These are phyloP conservation scores for Acronicta leporina DNA, from an alignment of 2,888 invertebrate species.

Conservation along the genomic window DNA sequence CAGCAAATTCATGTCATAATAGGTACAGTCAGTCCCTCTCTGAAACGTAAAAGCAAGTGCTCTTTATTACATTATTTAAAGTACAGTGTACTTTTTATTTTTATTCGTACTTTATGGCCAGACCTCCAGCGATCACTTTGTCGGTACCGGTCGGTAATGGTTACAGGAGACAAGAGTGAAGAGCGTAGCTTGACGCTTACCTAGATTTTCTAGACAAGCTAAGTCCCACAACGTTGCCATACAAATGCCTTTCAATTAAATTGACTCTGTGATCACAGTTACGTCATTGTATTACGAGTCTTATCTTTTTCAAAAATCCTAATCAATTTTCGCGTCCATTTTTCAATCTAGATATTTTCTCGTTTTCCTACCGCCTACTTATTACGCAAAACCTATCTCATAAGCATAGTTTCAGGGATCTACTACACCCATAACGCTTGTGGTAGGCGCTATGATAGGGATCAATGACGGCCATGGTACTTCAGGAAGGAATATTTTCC, in stretches of 20 bases:
- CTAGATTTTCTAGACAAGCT: conserved; percentile 57
- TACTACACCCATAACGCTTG: too few species aligned
- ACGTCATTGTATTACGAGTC: conserved; percentile 15
- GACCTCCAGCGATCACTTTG: conserved; percentile 25
- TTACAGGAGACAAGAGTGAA: conserved; percentile 40
- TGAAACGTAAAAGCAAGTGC: conserved; percentile 5
- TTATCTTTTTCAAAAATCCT: too few species aligned
- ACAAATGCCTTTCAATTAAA: conserved; percentile 69
- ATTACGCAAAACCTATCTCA: too few species aligned
- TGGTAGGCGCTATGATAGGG: too few species aligned
- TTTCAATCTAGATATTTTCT: too few species aligned
- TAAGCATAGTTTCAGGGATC: too few species aligned
- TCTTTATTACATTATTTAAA: not conserved
- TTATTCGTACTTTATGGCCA: conserved; percentile 51
- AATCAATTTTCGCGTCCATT: too few species aligned
- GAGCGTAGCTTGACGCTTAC: conserved; percentile 38
- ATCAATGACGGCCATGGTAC: too few species aligned
- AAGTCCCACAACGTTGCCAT: conserved; percentile 64
- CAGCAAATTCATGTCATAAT: conserved; percentile 4
- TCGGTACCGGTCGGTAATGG: conserved; percentile 22
- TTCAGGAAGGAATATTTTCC: too few species aligned
- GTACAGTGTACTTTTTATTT: conserved; percentile 31
- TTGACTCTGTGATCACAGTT: conserved; percentile 60
- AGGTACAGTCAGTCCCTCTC: conserved; percentile 6
- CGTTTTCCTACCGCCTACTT: too few species aligned